phyloP scores from a whole-genome alignment of 2,113 vertebrate genomes.

The Siphamia tubifer region DNA sequence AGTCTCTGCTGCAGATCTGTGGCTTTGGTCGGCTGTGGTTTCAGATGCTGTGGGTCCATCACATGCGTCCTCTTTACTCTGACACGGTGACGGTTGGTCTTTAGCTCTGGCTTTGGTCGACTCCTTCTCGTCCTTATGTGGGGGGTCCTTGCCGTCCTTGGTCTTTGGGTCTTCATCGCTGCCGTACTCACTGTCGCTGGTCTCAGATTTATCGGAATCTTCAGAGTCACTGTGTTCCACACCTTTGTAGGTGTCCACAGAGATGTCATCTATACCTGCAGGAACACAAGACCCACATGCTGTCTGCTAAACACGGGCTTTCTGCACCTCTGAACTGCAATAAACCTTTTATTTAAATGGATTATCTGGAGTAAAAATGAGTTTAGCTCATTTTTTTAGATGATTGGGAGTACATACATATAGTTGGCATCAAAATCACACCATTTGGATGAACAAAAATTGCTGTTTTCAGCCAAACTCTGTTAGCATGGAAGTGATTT shows the following conservation, averaged over 20 bases:
- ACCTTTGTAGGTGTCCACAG: conserved; percentile 91
- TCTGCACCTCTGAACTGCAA: too few relatives aligned
- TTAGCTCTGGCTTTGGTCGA: conserved; percentile 77
- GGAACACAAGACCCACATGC: neutral
- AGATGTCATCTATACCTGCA: conserved; percentile 95
- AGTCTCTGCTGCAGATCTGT: conserved; percentile 49
- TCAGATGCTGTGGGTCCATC: conserved; percentile 51
- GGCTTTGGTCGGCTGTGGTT: neutral
- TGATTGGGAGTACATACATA: too few relatives aligned
- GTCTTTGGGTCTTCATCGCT: conserved; percentile 92
- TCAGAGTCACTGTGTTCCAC: conserved; percentile 96
- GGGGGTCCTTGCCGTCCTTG: conserved; percentile 79
- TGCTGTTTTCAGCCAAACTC: too few relatives aligned
- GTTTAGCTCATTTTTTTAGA: too few relatives aligned
- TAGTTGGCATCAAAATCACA: too few relatives aligned
- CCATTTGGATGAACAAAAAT: too few relatives aligned
- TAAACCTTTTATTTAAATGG: too few relatives aligned
- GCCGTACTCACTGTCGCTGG: conserved; percentile 91
- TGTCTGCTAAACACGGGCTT: too few relatives aligned
- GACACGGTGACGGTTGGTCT: conserved; percentile 64
- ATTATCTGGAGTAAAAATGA: too few relatives aligned
- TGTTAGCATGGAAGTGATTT: too few relatives aligned
- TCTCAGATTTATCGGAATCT: conserved; percentile 95
- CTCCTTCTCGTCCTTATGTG: conserved; percentile 77
- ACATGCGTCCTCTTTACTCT: conserved; percentile 80